Evolutionary conservation across 2,888 invertebrate genomes (phyloP).

Genomic region (Lepetodrilus schrolli): DNA sequence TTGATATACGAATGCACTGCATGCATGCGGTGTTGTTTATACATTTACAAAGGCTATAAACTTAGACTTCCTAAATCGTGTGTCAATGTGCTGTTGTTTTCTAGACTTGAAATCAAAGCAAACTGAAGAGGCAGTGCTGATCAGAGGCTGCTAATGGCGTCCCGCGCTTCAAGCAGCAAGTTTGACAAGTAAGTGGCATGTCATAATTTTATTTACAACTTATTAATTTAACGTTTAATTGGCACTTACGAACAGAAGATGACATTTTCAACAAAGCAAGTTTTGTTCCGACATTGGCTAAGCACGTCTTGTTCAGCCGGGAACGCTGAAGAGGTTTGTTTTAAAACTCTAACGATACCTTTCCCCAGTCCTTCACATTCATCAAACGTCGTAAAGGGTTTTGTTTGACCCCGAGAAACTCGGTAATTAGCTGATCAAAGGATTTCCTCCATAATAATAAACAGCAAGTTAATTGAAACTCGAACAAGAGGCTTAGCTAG

Average conservation of each 20-base stretch:
- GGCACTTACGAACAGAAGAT: background rate
- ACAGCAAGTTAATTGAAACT: background rate
- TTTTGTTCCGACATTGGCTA: background rate
- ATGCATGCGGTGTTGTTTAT: no score
- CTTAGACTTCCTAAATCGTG: no score
- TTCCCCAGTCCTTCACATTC: background rate
- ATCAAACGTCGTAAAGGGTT: no score
- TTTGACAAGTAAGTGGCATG: background rate
- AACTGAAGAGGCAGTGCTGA: no score
- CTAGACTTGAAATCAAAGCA: no score
- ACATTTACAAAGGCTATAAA: no score
- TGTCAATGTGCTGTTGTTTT: no score
- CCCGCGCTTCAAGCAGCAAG: background rate
- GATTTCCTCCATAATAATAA: constrained; percentile 1
- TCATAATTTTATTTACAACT: constrained; percentile 17
- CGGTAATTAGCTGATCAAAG: background rate
- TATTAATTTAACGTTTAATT: constrained; percentile 10
- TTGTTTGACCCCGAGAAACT: background rate
- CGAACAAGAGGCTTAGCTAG: background rate
- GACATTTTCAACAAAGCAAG: background rate
- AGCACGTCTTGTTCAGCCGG: background rate
- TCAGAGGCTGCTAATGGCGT: background rate
- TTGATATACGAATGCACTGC: no score
- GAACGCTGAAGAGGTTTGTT: background rate
- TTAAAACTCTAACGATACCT: background rate